Percentiles rank a stretch among this genome's conserved stretches.
Evolutionary conservation across 2,888 invertebrate species (phyloP).

Genomic region (Charanyca ferruginea): DNA sequence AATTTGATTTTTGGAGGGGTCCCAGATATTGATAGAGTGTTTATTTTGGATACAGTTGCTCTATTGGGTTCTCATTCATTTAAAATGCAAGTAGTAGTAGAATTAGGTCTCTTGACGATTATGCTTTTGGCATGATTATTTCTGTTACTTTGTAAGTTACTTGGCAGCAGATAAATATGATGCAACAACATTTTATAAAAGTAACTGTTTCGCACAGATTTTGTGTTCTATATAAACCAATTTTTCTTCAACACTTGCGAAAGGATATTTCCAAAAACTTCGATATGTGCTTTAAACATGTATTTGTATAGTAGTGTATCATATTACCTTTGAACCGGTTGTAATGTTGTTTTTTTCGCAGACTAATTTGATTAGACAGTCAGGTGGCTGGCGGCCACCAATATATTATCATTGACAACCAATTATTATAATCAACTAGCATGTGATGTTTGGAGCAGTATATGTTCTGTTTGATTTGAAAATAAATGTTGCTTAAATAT

Average conservation of each 20-base stretch:
- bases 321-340: slow-evolving; percentile 60
- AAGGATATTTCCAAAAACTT: slow-evolving; percentile 8
- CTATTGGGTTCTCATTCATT: slow-evolving; percentile 14
- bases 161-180: slow-evolving; percentile 6
- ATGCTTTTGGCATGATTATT: slow-evolving; percentile 12
- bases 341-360: slow-evolving; percentile 38
- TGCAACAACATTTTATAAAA: neutral
- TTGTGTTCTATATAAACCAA: neutral
- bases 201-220: neutral
- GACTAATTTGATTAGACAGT: slow-evolving; percentile 52
- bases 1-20: slow-evolving; percentile 20
- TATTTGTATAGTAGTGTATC: slow-evolving; percentile 17
- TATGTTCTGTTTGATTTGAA: slow-evolving; percentile 28
- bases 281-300: neutral
- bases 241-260: neutral
- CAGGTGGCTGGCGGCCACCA: slow-evolving; percentile 39
- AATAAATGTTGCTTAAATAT: slow-evolving; percentile 23
- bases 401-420: slow-evolving; percentile 46
- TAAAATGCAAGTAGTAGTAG: neutral
- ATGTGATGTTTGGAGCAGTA: slow-evolving; percentile 33
- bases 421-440: slow-evolving; percentile 56
- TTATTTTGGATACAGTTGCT: slow-evolving; percentile 20
- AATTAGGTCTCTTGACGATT: neutral
- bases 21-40: slow-evolving; percentile 35
- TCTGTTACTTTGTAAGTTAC: neutral